Base-by-base conservation (phyloP, 2,113 vertebrate species). In the Anser cygnoides region DNA sequence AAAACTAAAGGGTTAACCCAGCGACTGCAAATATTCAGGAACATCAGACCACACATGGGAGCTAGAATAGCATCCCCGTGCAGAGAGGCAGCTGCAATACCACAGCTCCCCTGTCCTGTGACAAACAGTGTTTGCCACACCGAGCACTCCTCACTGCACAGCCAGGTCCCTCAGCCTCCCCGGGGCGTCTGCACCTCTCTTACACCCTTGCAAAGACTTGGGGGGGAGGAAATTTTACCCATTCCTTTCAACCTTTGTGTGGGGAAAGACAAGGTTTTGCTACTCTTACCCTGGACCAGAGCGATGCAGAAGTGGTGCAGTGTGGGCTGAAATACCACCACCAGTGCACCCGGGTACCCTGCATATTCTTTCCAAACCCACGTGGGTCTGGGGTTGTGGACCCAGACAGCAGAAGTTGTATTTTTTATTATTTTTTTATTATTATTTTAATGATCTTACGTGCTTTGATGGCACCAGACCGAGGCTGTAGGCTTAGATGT, bases 21-120 rank as follows among this genome's bases (percentile, higher is more conserved):
- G 74, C 58, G 44, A 82, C 46, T 83, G 78, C 63, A 84, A 95
- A 83, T 33, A 19, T 71, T 85, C 50, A 37, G 78, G 82, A 85
- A 67, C 71, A 44, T 77, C 82, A 90, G 68, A 88, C 41, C 79
- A 67, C 94, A 71, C 70, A 91, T 52, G 71, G 41, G 71, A 93
- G 71, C 55, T 55, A 52, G 55, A 86, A 86, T 44, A 90, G 62
- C 55, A 55, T 80, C 75, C 59, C 55, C 66, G 37, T 2, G 0
- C 55, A 15, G 0, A 1, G 71, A 88, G 31, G 75, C 72, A 59
- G 74, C 72, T 93, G 83, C 82, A 86, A 46, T 74, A 82, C 94
- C 79, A 63, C 44, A 96, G 90, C 67, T 93, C 55, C 86, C 91
- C 15, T 6, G 79, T 90, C 90, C 67, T 88, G 79, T 92, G 83